Percentiles rank a stretch among this genome's conserved stretches.
These are phyloP conservation scores for Pseudolaguvia tuberculata DNA, from an alignment of 2,113 vertebrate genomes.

Conservation along the genomic window DNA sequence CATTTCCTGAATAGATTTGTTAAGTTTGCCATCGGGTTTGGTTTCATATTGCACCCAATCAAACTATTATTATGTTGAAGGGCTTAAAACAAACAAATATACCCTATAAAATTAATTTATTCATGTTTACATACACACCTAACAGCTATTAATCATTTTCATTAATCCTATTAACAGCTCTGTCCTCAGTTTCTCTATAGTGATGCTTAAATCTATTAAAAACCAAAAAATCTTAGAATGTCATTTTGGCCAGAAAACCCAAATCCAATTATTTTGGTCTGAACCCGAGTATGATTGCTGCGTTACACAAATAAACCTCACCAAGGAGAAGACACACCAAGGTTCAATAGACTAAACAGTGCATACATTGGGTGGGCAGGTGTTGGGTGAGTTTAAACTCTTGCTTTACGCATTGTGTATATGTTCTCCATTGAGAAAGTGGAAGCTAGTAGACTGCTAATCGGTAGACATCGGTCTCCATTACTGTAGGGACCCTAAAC, in stretches of 20 bases:
- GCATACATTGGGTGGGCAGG: too few species aligned
- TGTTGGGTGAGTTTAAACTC: conserved; percentile 10
- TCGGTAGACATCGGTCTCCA: too few species aligned
- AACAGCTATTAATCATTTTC: neutral
- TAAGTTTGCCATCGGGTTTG: neutral
- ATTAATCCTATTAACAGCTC: neutral
- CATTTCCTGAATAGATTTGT: neutral
- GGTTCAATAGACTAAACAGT: neutral
- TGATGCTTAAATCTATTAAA: neutral
- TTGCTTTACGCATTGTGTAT: neutral
- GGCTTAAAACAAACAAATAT: neutral
- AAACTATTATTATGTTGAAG: neutral
- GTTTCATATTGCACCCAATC: neutral
- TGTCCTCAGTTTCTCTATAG: neutral
- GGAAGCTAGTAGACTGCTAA: too few species aligned
- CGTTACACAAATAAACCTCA: neutral
- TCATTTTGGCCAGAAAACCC: neutral
- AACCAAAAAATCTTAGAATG: too few species aligned
- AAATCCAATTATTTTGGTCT: neutral
- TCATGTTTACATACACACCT: neutral
- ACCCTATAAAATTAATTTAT: neutral
- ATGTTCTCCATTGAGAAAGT: too few species aligned
- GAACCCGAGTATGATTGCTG: neutral
- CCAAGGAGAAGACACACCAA: neutral
- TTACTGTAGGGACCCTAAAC: too few species aligned